phyloP scores from a whole-genome alignment of 2,797 vertebrate species.

The Pelobates cultripes region DNA sequence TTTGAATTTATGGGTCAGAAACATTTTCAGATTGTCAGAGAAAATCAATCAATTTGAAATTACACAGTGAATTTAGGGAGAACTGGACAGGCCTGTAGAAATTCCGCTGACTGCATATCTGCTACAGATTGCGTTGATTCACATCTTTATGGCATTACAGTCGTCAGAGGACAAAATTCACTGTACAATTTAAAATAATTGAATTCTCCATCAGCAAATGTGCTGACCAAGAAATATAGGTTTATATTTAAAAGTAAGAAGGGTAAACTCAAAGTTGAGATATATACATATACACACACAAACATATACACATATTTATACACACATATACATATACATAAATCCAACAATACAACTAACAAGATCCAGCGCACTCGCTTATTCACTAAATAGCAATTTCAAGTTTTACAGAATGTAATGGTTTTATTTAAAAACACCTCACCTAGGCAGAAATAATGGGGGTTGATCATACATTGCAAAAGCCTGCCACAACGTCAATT shows the following conservation, averaged over 20 bases:
- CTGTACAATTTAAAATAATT: constrained; percentile 3
- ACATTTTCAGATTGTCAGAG: neutral
- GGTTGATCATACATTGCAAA: too few relatives aligned
- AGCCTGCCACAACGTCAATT: too few relatives aligned
- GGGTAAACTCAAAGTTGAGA: neutral
- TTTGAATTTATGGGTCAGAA: neutral
- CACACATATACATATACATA: too few relatives aligned
- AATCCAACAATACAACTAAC: too few relatives aligned
- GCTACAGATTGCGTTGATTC: neutral
- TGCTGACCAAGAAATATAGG: neutral
- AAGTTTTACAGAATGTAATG: too few relatives aligned
- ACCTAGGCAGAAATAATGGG: too few relatives aligned
- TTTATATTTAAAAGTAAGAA: neutral
- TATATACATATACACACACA: too few relatives aligned
- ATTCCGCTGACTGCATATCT: constrained; percentile 9
- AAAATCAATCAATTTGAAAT: constrained; percentile 26
- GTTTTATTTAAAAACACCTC: too few relatives aligned
- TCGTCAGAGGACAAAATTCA: neutral
- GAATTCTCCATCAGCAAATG: neutral
- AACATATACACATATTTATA: too few relatives aligned
- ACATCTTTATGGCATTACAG: neutral
- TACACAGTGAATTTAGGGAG: constrained; percentile 2
- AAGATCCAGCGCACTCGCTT: too few relatives aligned
- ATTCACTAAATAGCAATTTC: too few relatives aligned
- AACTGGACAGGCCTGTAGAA: neutral